Evolutionary conservation across 2,888 invertebrate genomes (phyloP), one percentile per base, ranked within the genome.

Genomic region (Chloroclystis v-ata): DNA sequence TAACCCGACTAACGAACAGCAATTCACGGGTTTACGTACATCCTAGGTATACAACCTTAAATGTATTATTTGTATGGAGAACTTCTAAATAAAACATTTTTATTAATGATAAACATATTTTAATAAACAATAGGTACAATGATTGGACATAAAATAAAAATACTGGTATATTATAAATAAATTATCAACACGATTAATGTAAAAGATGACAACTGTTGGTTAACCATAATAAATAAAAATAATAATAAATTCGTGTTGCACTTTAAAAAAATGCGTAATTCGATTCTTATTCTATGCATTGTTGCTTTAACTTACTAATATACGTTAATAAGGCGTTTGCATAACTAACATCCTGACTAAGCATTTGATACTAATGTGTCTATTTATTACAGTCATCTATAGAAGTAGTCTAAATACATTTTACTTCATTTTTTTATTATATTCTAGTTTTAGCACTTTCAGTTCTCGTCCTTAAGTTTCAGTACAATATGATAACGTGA

Each of bases 21-120:
- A n/a, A n/a, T n/a, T n/a, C n/a, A n/a, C n/a, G n/a, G n/a, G n/a
- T n/a, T n/a, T n/a, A n/a, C n/a, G n/a, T n/a, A n/a, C n/a, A n/a
- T n/a, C n/a, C n/a, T n/a, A n/a, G n/a, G n/a, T n/a, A n/a, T n/a
- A n/a, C n/a, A n/a, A n/a, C n/a, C n/a, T n/a, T n/a, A n/a, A n/a
- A n/a, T n/a, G n/a, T n/a, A n/a, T n/a, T n/a, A n/a, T n/a, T n/a
- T n/a, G n/a, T n/a, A n/a, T n/a, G n/a, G n/a, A n/a, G n/a, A n/a
- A n/a, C n/a, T n/a, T n/a, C n/a, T n/a, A 26, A 26, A 26, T 6
- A 26, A 26, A 26, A 26, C 9, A 9, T 1, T 9, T 26, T n/a
- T n/a, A n/a, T n/a, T 37, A 44, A 42, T 47, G 52, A 46, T 54
- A 53, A 50, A 53, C 52, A 57, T 55, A 58, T 38, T 55, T 56